Evolutionary conservation across 2,888 invertebrate genomes (phyloP), one percentile per base, ranked within the genome.

Genomic region (Metalampra italica): DNA sequence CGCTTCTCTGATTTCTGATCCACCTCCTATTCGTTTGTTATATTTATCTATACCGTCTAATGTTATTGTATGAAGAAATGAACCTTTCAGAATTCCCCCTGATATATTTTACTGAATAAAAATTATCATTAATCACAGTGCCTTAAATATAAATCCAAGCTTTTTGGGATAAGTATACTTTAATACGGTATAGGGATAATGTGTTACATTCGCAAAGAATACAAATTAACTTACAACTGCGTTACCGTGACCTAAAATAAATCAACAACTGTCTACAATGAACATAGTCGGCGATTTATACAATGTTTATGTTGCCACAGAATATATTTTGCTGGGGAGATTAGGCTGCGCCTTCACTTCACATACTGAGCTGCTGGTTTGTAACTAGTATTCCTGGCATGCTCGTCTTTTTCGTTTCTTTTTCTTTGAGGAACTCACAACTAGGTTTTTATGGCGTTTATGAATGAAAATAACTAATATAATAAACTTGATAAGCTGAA

Each of bases 181-280:
- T n/a, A n/a, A n/a, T n/a, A n/a, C n/a, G n/a, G n/a, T n/a, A n/a
- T n/a, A n/a, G n/a, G n/a, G n/a, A n/a, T n/a, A n/a, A 39, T 3
- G 0, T 39, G 12, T 22, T 22, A 22, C 22, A 22, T 22, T 22
- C 5, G 22, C 32, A 32, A n/a, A 45, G 41, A n/a, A 42, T 41
- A 13, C 39, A 44, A 46, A 29, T 38, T 30, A 52, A 61, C 68
- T 74, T 72, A 71, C 72, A 70, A 62, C 51, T 59, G 52, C 55
- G 50, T 58, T 60, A 43, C 61, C 68, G 59, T 82, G 81, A 83
- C 83, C 82, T 64, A 73, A 75, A 81, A 80, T 62, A 57, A 52
- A 46, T 47, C 52, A 60, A 62, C 66, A 66, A 67, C 64, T 57
- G 66, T 61, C 63, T 66, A 70, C 64, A 56, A 64, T 55, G 47